These are phyloP conservation scores for Telmatherina bonti DNA, from an alignment of 2,797 vertebrate species.

Conservation along the genomic window DNA sequence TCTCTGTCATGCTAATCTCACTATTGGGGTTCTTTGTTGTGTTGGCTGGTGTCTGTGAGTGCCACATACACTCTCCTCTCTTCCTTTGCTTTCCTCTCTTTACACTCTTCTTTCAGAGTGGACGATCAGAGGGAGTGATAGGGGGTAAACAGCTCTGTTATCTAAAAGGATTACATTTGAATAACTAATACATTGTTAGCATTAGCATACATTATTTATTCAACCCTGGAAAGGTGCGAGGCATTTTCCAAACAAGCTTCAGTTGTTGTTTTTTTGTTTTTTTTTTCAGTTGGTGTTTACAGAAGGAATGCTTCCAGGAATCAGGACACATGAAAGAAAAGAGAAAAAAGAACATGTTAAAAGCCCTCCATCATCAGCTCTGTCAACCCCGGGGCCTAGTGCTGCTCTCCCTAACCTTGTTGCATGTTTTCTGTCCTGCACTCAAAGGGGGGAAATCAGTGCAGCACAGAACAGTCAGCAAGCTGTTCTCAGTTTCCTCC, in stretches of 20 bases:
- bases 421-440: constrained; percentile 36
- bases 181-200: constrained; percentile 79
- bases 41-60: constrained; percentile 69
- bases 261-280: constrained; percentile 47
- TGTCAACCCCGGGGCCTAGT: constrained; percentile 52
- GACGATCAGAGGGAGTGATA: constrained; percentile 78
- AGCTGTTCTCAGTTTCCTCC: constrained; percentile 62
- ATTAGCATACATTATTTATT: constrained; percentile 81
- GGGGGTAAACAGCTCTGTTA: constrained; percentile 82
- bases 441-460: constrained; percentile 46
- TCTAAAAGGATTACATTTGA: constrained; percentile 83
- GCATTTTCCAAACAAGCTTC: constrained; percentile 66
- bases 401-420: constrained; percentile 22
- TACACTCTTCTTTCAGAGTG: constrained; percentile 72
- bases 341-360: constrained; percentile 54
- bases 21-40: constrained; percentile 74
- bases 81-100: constrained; percentile 74
- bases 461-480: constrained; percentile 37
- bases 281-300: constrained; percentile 60
- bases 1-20: constrained; percentile 82
- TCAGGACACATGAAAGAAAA: constrained; percentile 66
- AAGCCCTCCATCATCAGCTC: constrained; percentile 58
- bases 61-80: constrained; percentile 70
- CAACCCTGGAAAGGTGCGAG: constrained; percentile 72
- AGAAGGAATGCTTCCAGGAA: constrained; percentile 76